Evolutionary conservation across 2,888 invertebrate species (phyloP).

Genomic region (Tetrapedia diversipes): DNA sequence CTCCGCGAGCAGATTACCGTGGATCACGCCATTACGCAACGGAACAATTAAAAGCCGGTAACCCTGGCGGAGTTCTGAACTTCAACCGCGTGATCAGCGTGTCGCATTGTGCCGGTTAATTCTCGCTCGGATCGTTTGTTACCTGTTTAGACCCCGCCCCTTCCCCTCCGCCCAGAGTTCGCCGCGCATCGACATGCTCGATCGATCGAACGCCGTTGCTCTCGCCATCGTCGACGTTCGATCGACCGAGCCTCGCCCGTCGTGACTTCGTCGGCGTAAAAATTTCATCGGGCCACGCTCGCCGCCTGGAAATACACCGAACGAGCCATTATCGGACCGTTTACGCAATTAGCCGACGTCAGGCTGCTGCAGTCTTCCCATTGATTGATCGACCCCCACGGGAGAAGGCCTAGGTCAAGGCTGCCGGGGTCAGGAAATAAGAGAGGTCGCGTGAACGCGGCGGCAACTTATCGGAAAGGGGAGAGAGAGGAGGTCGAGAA

Average conservation of each 20-base stretch:
- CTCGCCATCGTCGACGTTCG: background rate
- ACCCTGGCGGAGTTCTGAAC: conserved; percentile 31
- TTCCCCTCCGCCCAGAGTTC: no score
- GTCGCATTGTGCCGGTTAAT: conserved; percentile 7
- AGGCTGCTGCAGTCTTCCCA: conserved; percentile 49
- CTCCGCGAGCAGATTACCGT: conserved; percentile 51
- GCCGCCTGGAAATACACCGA: conserved; percentile 13
- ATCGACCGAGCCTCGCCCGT: background rate
- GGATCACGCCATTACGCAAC: conserved; percentile 57
- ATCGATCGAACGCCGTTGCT: background rate
- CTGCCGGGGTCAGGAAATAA: conserved; percentile 72
- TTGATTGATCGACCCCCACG: conserved; percentile 65
- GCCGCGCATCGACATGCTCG: no score
- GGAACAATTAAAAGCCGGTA: conserved; percentile 37
- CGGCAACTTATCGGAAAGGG: conserved; percentile 48
- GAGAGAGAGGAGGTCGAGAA: no score
- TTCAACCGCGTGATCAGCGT: conserved; percentile 33
- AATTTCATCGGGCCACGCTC: conserved; percentile 18
- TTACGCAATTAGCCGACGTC: conserved; percentile 55
- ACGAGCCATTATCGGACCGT: conserved; percentile 42
- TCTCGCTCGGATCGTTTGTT: background rate
- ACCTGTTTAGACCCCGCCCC: background rate
- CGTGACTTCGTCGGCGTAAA: background rate
- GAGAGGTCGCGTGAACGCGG: conserved; percentile 60
- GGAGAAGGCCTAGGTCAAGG: conserved; percentile 75